phyloP scores from a whole-genome alignment of 2,797 vertebrate genomes.

The Phoeniculus purpureus region DNA sequence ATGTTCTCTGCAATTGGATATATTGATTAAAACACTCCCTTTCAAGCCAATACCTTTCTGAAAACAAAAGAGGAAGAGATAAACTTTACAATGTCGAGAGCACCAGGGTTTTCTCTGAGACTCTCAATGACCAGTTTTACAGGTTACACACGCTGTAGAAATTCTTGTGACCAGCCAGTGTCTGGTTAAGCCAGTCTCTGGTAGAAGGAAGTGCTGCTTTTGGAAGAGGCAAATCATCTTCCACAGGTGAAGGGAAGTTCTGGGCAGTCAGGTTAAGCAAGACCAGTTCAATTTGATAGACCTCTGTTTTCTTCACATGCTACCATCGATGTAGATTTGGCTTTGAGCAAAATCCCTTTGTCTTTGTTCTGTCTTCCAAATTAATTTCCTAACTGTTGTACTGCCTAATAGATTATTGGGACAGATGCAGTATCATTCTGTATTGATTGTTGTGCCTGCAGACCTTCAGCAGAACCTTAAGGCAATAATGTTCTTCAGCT shows the following conservation, averaged over 20 bases:
- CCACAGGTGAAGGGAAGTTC: not conserved
- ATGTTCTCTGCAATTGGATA: not conserved
- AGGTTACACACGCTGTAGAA: not conserved
- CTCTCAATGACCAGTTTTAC: not conserved
- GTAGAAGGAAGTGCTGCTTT: not conserved
- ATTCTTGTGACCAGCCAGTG: not conserved
- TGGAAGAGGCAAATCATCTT: not conserved
- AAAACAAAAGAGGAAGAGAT: not conserved
- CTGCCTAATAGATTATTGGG: not conserved
- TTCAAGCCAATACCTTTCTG: not conserved
- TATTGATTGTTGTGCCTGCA: not conserved
- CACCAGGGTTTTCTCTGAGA: fast-evolving
- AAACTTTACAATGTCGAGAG: not conserved
- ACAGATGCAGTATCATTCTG: not conserved
- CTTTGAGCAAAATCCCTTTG: not conserved
- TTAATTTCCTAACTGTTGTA: not conserved
- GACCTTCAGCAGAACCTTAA: not conserved
- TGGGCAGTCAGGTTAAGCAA: not conserved
- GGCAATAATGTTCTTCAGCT: not conserved
- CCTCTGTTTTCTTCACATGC: not conserved
- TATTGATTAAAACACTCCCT: not conserved
- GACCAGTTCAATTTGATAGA: not conserved
- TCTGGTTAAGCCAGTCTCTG: not conserved
- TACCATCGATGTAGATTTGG: not conserved
- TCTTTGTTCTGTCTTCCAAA: not conserved